Conservation (phyloP, 2,113 vertebrate genomes). For the Chamaea fasciata region DNA sequence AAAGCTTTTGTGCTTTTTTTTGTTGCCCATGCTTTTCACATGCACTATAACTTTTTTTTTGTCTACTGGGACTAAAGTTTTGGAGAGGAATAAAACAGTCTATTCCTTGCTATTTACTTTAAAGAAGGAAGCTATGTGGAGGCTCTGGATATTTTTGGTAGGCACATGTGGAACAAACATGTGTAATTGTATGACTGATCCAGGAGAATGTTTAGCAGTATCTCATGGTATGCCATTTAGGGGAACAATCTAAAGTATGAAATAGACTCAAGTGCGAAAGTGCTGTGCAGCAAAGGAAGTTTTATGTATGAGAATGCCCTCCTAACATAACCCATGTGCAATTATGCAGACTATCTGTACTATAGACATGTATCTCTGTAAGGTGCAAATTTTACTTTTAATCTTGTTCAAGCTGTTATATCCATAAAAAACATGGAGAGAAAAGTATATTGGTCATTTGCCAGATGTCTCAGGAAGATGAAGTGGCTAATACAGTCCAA, state of each 20-base stretch:
- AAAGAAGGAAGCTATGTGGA: not conserved
- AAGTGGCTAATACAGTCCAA: not conserved
- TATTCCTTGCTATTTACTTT: not conserved
- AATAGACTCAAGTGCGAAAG: not conserved
- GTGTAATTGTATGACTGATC: not conserved
- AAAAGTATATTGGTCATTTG: not conserved
- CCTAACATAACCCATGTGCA: not conserved
- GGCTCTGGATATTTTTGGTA: constrained; percentile 23
- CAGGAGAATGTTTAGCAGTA: not conserved
- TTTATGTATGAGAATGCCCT: not conserved
- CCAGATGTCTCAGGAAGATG: not conserved
- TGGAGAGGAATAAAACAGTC: not conserved
- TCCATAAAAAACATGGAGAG: not conserved
- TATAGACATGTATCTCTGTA: not conserved
- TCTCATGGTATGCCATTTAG: not conserved
- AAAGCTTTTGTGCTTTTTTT: not conserved
- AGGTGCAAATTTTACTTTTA: not conserved
- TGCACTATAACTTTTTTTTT: not conserved
- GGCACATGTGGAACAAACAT: constrained; percentile 13
- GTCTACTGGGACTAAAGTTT: not conserved
- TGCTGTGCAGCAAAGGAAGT: not conserved
- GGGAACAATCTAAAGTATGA: not conserved
- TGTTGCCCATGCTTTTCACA: not conserved
- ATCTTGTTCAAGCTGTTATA: not conserved
- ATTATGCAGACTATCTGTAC: not conserved